These are phyloP conservation scores for Tribolium castaneum DNA, from an alignment of 1,140 invertebrate species.

Conservation along the genomic window DNA sequence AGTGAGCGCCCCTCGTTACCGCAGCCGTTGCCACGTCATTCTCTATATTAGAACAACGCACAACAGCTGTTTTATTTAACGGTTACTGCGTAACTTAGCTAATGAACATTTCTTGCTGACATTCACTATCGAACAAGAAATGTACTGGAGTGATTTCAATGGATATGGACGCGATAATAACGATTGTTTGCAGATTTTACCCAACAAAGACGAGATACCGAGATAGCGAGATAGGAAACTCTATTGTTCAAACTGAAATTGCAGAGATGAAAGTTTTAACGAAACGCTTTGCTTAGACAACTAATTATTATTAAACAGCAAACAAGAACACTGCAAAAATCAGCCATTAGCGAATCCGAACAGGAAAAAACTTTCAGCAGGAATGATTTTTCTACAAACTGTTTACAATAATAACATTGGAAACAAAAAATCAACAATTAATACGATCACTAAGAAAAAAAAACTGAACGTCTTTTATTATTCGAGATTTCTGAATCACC, in stretches of 20 bases:
- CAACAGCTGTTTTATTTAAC: slow-evolving; percentile 50
- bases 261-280: neutral
- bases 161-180: slow-evolving; percentile 19
- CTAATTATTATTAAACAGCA: neutral
- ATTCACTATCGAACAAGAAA: slow-evolving; percentile 45
- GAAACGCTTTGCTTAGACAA: neutral
- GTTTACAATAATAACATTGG: too few relatives aligned
- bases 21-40: slow-evolving; percentile 49
- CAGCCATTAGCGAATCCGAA: too few relatives aligned
- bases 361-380: too few relatives aligned
- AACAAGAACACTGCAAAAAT: too few relatives aligned
- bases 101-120: slow-evolving; percentile 48
- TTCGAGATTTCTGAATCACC: too few relatives aligned
- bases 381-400: too few relatives aligned
- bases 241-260: neutral
- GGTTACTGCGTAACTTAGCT: slow-evolving; percentile 48
- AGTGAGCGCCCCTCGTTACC: slow-evolving; percentile 40
- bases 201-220: neutral
- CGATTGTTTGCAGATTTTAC: slow-evolving; percentile 18
- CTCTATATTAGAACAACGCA: slow-evolving; percentile 45
- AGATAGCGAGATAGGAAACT: neutral
- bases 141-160: slow-evolving; percentile 38
- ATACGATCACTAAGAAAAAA: too few relatives aligned
- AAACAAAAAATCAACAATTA: too few relatives aligned
- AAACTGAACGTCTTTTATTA: too few relatives aligned